Conservation (phyloP, 1,140 invertebrate genomes). For the Anadara kagoshimensis region DNA sequence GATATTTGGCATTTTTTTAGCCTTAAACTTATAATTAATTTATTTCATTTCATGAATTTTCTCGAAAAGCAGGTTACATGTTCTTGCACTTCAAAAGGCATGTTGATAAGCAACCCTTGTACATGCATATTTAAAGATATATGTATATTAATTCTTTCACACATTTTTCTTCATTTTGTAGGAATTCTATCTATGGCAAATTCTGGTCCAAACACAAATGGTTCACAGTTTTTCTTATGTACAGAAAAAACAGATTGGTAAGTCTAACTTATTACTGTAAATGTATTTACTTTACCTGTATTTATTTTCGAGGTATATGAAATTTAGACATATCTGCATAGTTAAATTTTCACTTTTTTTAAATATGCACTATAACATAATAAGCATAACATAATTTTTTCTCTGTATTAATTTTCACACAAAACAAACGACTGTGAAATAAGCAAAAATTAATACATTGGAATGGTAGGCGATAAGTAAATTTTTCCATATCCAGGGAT, state of each 20-base stretch:
- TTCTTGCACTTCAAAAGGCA: too few relatives aligned
- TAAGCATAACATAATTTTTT: too few relatives aligned
- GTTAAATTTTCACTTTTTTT: too few relatives aligned
- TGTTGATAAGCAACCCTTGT: not conserved
- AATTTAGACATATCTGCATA: too few relatives aligned
- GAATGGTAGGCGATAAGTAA: not conserved
- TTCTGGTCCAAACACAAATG: slow-evolving; percentile 78
- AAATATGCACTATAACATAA: too few relatives aligned
- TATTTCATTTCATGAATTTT: not conserved
- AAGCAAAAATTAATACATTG: not conserved
- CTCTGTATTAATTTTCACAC: too few relatives aligned
- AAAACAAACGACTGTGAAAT: too few relatives aligned
- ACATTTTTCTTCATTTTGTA: slow-evolving; percentile 37
- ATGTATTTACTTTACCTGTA: not conserved
- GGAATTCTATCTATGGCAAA: slow-evolving; percentile 76
- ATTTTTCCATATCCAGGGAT: not conserved
- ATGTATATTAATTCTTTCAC: not conserved
- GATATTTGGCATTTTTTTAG: too few relatives aligned
- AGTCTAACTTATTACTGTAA: slow-evolving; percentile 18
- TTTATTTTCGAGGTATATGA: not conserved
- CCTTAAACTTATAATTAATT: not conserved
- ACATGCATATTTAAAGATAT: not conserved
- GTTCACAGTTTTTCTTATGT: slow-evolving; percentile 84
- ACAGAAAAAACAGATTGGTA: slow-evolving; percentile 77
- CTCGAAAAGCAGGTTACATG: not conserved